Evolutionary conservation across 2,888 invertebrate genomes (phyloP).

Genomic region (Drosophila eohydei): DNA sequence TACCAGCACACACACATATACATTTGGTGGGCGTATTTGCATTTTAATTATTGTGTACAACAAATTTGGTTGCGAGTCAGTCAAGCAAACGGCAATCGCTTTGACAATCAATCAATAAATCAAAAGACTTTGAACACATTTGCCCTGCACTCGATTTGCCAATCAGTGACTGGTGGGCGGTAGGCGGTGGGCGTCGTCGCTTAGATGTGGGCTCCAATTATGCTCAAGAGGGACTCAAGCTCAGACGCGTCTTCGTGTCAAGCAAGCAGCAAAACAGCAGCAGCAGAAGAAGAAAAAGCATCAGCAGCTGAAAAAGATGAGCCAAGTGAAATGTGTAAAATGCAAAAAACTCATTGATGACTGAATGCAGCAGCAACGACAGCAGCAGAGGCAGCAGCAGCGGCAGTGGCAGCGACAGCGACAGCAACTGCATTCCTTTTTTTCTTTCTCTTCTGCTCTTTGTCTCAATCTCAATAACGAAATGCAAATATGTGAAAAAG

Average conservation of each 20-base stretch:
- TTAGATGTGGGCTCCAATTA: constrained; percentile 65
- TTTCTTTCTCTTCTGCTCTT: constrained; percentile 42
- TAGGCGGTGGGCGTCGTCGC: not conserved
- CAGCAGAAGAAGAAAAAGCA: constrained; percentile 44
- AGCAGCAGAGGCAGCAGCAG: constrained; percentile 23
- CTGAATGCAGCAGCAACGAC: constrained; percentile 64
- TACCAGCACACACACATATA: not conserved
- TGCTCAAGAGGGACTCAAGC: constrained; percentile 42
- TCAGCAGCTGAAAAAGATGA: constrained; percentile 40
- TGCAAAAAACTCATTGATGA: constrained; percentile 74
- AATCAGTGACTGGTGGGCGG: constrained; percentile 46
- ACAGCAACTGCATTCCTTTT: constrained; percentile 31
- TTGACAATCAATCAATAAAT: constrained; percentile 75
- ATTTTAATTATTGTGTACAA: constrained; percentile 61
- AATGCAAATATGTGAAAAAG: constrained; percentile 74
- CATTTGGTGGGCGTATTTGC: constrained; percentile 41
- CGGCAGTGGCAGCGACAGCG: not conserved
- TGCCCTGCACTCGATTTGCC: constrained; percentile 52
- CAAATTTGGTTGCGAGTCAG: constrained; percentile 33
- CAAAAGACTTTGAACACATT: constrained; percentile 51
- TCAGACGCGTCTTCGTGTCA: constrained; percentile 38
- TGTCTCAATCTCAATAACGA: constrained; percentile 79
- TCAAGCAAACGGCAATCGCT: constrained; percentile 53
- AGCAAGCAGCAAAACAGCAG: constrained; percentile 52
- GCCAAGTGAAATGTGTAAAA: constrained; percentile 73